Conservation (phyloP, 2,797 vertebrate genomes). For the Ctenochaetus hawaiiensis region DNA sequence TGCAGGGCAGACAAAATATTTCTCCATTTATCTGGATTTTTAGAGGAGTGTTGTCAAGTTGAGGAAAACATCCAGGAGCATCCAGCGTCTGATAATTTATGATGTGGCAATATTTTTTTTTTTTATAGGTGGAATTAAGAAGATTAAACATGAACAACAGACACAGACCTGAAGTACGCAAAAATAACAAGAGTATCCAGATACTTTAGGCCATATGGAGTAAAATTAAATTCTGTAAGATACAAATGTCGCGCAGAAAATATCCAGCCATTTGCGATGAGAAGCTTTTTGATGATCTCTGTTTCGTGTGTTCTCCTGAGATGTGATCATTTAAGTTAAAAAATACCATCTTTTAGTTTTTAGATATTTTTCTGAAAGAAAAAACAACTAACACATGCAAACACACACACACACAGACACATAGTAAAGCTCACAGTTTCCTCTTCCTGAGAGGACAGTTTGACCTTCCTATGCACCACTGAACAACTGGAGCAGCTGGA, state of each 20-base stretch:
- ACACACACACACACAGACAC: not conserved
- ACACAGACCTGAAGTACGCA: not conserved
- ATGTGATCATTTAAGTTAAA: not conserved
- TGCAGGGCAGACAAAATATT: not conserved
- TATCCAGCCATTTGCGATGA: not conserved
- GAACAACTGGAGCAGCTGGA: constrained; percentile 53
- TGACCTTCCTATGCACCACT: constrained; percentile 35
- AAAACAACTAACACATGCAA: not conserved
- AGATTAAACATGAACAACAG: not conserved
- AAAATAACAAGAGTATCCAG: not conserved
- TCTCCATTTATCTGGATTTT: not conserved
- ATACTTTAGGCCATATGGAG: not conserved
- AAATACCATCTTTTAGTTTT: not conserved
- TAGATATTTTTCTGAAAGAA: not conserved
- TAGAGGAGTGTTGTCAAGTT: no score
- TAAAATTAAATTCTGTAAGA: not conserved
- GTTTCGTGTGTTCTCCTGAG: not conserved
- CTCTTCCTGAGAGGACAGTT: not conserved
- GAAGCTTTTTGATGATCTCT: not conserved
- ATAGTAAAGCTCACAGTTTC: not conserved
- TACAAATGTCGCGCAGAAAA: not conserved
- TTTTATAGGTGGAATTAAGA: no score
- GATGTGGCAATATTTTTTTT: not conserved
- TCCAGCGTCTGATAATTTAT: no score
- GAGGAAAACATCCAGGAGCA: no score